Percentiles rank a stretch among this genome's conserved stretches.
Evolutionary conservation across 2,888 invertebrate species (phyloP).

Genomic region (Aethes cnicana): DNA sequence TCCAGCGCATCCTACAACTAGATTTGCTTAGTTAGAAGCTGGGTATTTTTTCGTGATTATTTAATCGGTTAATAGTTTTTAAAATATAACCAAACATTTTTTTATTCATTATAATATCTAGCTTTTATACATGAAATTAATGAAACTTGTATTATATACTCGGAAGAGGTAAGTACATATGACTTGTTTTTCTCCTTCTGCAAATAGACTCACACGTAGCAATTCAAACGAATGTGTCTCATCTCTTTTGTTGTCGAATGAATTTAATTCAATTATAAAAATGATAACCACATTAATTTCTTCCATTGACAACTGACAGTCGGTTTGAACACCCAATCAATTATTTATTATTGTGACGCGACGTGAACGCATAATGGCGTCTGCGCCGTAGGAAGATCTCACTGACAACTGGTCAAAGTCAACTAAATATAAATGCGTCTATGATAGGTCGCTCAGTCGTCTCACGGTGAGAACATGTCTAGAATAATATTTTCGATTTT

Average conservation of each 20-base stretch:
- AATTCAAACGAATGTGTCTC: slow-evolving; percentile 3
- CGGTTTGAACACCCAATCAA: slow-evolving; percentile 25
- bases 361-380: slow-evolving; percentile 47
- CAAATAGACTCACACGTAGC: slow-evolving; percentile 4
- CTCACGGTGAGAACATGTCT: too few species aligned
- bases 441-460: too few species aligned
- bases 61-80: too few species aligned
- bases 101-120: too few species aligned
- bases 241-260: slow-evolving; percentile 19
- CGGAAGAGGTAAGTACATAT: neutral
- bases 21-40: too few species aligned
- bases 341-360: slow-evolving; percentile 38
- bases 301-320: slow-evolving; percentile 30
- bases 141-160: neutral
- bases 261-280: slow-evolving; percentile 23
- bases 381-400: slow-evolving; percentile 49
- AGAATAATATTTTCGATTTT: too few species aligned
- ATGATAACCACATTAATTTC: slow-evolving; percentile 26
- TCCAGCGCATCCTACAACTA: too few species aligned
- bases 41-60: too few species aligned
- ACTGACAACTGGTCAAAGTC: slow-evolving; percentile 49
- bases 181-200: neutral
- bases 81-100: too few species aligned
- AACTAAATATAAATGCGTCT: neutral
- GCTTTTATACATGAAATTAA: too few species aligned